A percentile compares a stretch with the other conserved stretches of the same genome.
These are phyloP conservation scores for Sminthurinus signatus DNA, from an alignment of 1,140 invertebrate species.

Conservation along the genomic window DNA sequence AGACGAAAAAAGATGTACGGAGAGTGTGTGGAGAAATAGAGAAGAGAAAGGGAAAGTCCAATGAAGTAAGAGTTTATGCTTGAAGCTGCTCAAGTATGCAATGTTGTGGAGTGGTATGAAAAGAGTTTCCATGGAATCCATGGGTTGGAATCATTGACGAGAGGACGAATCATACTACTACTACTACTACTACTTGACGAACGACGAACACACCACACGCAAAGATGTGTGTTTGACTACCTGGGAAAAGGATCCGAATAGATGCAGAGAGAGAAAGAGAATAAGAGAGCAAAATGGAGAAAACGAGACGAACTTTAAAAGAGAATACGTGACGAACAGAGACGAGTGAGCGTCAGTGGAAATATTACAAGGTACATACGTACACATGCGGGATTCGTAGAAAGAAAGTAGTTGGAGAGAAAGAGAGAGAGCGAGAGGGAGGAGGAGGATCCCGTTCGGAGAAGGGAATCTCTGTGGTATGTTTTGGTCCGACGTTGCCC, in stretches of 20 bases:
- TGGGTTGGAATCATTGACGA: constrained; percentile 17
- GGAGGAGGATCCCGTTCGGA: constrained; percentile 17
- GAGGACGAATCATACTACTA: too few relatives aligned
- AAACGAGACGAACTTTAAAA: constrained; percentile 17
- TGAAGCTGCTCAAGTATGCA: constrained; percentile 26
- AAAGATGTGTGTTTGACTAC: constrained; percentile 22
- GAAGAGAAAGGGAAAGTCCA: background rate
- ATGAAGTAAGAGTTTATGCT: background rate
- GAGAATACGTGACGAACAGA: too few relatives aligned
- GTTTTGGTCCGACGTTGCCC: constrained; percentile 32
- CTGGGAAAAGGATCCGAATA: constrained; percentile 21
- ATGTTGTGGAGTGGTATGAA: constrained; percentile 24
- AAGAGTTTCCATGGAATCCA: constrained; percentile 28
- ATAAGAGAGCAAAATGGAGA: constrained; percentile 16
- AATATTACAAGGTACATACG: background rate
- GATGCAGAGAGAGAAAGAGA: background rate
- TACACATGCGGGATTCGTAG: constrained; percentile 25
- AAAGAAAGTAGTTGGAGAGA: constrained; percentile 11
- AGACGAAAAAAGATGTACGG: too few relatives aligned
- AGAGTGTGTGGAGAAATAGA: constrained; percentile 2
- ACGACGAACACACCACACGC: too few relatives aligned
- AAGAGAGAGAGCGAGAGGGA: background rate
- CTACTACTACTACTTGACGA: constrained; percentile 1
- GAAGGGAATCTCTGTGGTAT: constrained; percentile 14
- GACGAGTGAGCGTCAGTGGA: background rate